These are phyloP conservation scores for Bombus impatiens DNA, from an alignment of 1,140 invertebrate species.

Conservation along the genomic window DNA sequence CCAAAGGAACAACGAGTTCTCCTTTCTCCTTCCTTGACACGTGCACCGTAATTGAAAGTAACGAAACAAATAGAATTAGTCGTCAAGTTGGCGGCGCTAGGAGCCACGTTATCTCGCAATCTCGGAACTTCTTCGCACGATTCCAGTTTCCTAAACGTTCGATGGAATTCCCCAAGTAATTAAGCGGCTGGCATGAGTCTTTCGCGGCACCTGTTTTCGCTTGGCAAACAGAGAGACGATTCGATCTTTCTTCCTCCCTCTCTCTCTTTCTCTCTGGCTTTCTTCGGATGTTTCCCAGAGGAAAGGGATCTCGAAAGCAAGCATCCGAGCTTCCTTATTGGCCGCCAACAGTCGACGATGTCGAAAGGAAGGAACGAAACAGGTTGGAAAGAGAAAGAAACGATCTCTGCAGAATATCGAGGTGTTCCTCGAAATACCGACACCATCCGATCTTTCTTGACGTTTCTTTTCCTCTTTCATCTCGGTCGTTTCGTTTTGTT, in stretches of 20 bases:
- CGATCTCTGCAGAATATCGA: conserved; percentile 24
- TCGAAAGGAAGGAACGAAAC: not conserved
- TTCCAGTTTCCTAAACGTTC: not conserved
- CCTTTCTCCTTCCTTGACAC: not conserved
- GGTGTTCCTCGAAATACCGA: not conserved
- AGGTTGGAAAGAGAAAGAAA: not conserved
- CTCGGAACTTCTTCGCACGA: not conserved
- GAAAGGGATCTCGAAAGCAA: not conserved
- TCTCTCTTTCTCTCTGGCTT: too few species aligned
- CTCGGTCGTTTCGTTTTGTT: conserved; percentile 2
- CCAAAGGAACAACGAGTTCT: not conserved
- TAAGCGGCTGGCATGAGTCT: conserved; percentile 19
- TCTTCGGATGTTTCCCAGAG: too few species aligned
- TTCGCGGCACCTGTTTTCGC: conserved; percentile 26
- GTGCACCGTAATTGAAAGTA: not conserved
- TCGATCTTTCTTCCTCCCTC: not conserved
- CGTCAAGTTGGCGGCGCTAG: too few species aligned
- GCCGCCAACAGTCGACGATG: not conserved
- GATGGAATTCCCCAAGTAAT: conserved; percentile 42
- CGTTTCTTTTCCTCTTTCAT: not conserved
- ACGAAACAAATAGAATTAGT: conserved; percentile 24
- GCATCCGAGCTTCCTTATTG: conserved; percentile 11
- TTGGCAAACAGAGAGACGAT: conserved; percentile 22
- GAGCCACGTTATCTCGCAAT: not conserved
- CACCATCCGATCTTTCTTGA: conserved; percentile 7